Evolutionary conservation across 1,140 invertebrate genomes (phyloP), one percentile per base, ranked within the genome.

Genomic region (Littorina saxatilis): DNA sequence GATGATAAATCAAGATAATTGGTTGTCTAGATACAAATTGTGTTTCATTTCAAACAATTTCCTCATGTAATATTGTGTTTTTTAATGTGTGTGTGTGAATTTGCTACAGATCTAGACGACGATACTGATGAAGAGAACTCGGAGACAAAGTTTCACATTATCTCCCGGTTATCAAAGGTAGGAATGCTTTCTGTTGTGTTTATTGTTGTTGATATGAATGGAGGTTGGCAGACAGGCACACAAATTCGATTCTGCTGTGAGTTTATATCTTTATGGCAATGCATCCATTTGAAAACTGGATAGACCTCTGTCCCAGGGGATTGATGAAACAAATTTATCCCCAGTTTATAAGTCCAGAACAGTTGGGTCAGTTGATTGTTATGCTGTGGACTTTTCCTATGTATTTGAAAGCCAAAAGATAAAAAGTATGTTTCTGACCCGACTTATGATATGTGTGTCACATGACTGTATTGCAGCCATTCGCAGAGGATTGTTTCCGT

Each of bases 401-500:
- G n/a, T n/a, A n/a, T n/a, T n/a, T n/a, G n/a, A n/a, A n/a, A n/a
- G n/a, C n/a, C n/a, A n/a, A n/a, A n/a, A n/a, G n/a, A n/a, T n/a
- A n/a, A n/a, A n/a, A n/a, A n/a, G n/a, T n/a, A n/a, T n/a, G n/a
- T n/a, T n/a, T n/a, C n/a, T n/a, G n/a, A n/a, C n/a, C n/a, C n/a
- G n/a, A n/a, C n/a, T n/a, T n/a, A n/a, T n/a, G n/a, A n/a, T n/a
- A n/a, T n/a, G n/a, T n/a, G n/a, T n/a, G n/a, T n/a, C n/a, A n/a
- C n/a, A n/a, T n/a, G n/a, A n/a, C n/a, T 58, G 27, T 43, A 50
- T 77, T 82, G 27, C 74, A 87, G 85, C 72, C 58, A 40, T 80
- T 81, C 76, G 84, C 84, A 13, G 88, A 87, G 35, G 88, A 88
- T 29, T 88, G 87, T 79, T 88, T 88, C 61, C 83, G 70, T 74